Percentiles rank a stretch among this genome's conserved stretches.
Evolutionary conservation across 2,888 invertebrate species (phyloP).

Genomic region (Hyles lineata): DNA sequence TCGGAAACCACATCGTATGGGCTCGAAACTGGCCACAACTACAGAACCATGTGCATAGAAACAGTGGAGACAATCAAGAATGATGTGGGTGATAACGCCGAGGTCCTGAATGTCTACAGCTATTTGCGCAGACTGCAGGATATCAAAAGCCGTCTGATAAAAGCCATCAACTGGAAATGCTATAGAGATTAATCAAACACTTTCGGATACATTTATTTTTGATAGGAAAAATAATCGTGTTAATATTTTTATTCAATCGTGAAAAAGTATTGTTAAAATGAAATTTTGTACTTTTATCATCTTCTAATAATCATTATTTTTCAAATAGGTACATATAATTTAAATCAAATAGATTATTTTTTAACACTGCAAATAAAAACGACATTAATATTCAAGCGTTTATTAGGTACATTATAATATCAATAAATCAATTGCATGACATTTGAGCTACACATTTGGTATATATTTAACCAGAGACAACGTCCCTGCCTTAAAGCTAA

Average conservation of each 20-base stretch:
- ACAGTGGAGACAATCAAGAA: slow-evolving; percentile 66
- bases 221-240: not conserved
- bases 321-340: no score
- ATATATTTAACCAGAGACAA: slow-evolving; percentile 55
- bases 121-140: slow-evolving; percentile 58
- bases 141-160: slow-evolving; percentile 58
- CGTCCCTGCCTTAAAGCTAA: slow-evolving; percentile 48
- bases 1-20: slow-evolving; percentile 62
- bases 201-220: not conserved
- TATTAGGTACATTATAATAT: slow-evolving; percentile 56
- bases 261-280: no score
- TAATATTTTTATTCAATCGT: no score
- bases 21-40: slow-evolving; percentile 67
- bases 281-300: no score
- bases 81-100: slow-evolving; percentile 62
- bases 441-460: slow-evolving; percentile 77
- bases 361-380: slow-evolving; percentile 9
- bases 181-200: slow-evolving; percentile 48
- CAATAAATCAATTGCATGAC: slow-evolving; percentile 35
- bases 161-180: slow-evolving; percentile 65
- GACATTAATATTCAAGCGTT: slow-evolving; percentile 49
- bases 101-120: slow-evolving; percentile 67
- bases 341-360: not conserved
- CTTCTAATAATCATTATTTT: no score
- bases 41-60: slow-evolving; percentile 71